Evolutionary conservation across 2,797 vertebrate species (phyloP).

Genomic region (Molossus alvarezi): DNA sequence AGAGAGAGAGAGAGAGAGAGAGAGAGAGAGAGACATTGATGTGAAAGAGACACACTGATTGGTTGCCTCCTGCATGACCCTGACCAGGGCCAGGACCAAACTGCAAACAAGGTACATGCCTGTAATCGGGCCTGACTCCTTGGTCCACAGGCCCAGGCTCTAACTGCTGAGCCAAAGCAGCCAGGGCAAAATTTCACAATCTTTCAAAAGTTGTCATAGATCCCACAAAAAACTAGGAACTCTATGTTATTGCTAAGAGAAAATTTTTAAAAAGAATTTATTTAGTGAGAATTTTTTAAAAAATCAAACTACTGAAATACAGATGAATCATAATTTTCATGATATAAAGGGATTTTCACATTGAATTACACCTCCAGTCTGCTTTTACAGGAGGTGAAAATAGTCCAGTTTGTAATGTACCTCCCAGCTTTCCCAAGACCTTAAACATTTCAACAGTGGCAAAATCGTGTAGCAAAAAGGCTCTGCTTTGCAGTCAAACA

Average conservation of each 20-base stretch:
- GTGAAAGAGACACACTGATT: too few species aligned
- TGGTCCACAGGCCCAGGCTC: too few species aligned
- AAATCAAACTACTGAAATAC: not conserved
- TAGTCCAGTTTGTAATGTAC: not conserved
- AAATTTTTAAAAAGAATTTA: not conserved
- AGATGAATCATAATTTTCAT: not conserved
- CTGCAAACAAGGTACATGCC: too few species aligned
- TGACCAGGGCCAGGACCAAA: too few species aligned
- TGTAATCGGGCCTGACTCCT: too few species aligned
- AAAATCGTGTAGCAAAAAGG: not conserved
- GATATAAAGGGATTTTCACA: not conserved
- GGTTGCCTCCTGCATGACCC: too few species aligned
- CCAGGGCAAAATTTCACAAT: not conserved
- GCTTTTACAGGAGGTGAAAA: not conserved
- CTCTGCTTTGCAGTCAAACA: not conserved
- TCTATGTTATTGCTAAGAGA: not conserved
- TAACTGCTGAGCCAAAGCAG: too few species aligned
- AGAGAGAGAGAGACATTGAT: too few species aligned
- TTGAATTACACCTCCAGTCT: not conserved
- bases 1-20: too few species aligned
- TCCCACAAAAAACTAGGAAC: not conserved
- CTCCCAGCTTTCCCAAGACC: not conserved
- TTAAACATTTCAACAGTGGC: slow-evolving; percentile 7
- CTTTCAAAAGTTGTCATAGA: not conserved
- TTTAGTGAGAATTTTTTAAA: not conserved